These are phyloP conservation scores for Wiebesia pumilae DNA, from an alignment of 1,140 invertebrate species.

Conservation along the genomic window DNA sequence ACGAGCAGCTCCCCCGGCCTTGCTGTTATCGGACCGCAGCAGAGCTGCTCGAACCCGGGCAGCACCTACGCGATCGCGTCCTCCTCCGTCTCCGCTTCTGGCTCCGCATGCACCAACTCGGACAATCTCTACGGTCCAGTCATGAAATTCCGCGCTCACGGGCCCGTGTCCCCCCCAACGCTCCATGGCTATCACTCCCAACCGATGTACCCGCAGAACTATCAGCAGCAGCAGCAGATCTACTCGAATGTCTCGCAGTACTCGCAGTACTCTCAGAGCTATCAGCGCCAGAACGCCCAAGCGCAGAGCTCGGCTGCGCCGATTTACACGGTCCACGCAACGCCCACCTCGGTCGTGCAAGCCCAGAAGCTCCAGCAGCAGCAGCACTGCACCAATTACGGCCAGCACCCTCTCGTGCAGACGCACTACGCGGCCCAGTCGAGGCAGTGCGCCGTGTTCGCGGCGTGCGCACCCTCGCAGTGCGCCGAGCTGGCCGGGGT, in stretches of 20 bases:
- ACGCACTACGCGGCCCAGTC: constrained; percentile 53
- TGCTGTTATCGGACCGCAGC: background rate
- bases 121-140: constrained; percentile 72
- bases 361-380: constrained; percentile 65
- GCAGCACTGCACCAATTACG: constrained; percentile 45
- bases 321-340: constrained; percentile 66
- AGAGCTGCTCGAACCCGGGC: background rate
- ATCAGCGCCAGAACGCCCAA: constrained; percentile 58
- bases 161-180: background rate
- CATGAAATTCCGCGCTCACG: constrained; percentile 68
- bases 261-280: constrained; percentile 62
- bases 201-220: constrained; percentile 61
- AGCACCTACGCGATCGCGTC: background rate
- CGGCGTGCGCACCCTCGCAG: background rate
- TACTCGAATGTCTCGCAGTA: constrained; percentile 68
- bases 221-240: constrained; percentile 66
- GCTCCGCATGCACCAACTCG: background rate
- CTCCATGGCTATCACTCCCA: constrained; percentile 56
- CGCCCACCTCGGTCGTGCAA: constrained; percentile 63
- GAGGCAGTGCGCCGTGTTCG: constrained; percentile 26
- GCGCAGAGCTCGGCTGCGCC: constrained; percentile 56
- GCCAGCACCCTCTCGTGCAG: constrained; percentile 55
- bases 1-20: too few relatives aligned
- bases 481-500: too few relatives aligned
- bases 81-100: constrained; percentile 10